Conservation (phyloP, 2,797 vertebrate genomes). For the Malacoraja senta region DNA sequence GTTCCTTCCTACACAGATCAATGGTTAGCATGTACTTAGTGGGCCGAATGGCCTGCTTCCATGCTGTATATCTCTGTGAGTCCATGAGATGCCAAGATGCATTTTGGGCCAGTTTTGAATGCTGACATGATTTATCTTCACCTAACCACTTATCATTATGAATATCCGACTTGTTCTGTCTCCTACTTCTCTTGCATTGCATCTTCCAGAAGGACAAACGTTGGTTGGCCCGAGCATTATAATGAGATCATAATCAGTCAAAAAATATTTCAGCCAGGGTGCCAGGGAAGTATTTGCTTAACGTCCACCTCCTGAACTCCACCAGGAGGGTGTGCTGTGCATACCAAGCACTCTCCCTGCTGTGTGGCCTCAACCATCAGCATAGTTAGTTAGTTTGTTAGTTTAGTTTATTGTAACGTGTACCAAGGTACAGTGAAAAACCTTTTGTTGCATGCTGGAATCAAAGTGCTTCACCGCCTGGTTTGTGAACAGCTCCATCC, state of each 20-base stretch:
- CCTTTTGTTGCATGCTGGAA: no score
- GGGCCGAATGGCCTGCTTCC: no score
- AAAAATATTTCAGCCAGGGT: neutral
- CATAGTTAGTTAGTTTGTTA: no score
- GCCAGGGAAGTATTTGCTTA: neutral
- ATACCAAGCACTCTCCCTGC: neutral
- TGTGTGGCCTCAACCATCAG: neutral
- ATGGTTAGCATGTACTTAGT: no score
- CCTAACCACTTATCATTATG: neutral
- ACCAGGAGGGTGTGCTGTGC: neutral
- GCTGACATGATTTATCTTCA: neutral
- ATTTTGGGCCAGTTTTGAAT: neutral
- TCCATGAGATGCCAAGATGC: neutral
- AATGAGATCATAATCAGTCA: neutral
- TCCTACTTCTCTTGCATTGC: neutral
- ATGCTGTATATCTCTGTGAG: no score
- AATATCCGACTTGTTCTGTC: neutral
- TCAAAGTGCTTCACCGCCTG: no score
- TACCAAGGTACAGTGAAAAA: no score
- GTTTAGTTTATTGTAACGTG: no score
- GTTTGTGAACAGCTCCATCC: no score
- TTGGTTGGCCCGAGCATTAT: no score
- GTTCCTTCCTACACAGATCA: no score
- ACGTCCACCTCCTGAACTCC: neutral
- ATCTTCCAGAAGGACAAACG: neutral